These are phyloP conservation scores for Unio delphinus DNA, from an alignment of 2,888 invertebrate genomes.

Conservation along the genomic window DNA sequence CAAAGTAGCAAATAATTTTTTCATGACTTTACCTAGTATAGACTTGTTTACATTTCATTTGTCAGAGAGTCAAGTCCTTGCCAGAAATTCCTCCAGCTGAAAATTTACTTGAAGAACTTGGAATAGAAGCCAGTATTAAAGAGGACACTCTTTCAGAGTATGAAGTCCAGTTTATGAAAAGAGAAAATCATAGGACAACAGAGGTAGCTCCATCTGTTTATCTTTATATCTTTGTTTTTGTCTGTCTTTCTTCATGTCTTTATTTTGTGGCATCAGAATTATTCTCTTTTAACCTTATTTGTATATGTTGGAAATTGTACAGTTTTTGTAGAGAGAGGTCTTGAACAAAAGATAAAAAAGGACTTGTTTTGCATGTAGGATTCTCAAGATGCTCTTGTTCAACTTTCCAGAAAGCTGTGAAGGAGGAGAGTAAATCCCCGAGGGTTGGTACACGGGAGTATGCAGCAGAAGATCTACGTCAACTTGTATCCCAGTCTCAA, in stretches of 20 bases:
- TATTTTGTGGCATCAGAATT: neutral
- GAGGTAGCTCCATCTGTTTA: constrained; percentile 7
- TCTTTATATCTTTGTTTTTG: no score
- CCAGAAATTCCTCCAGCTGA: constrained; percentile 53
- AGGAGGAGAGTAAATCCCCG: constrained; percentile 18
- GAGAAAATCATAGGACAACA: constrained; percentile 26
- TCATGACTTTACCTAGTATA: neutral
- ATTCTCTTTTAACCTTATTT: neutral
- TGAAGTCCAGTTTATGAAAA: constrained; percentile 41
- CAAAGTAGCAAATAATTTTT: no score
- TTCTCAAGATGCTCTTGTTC: neutral
- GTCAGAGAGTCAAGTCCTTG: constrained; percentile 54
- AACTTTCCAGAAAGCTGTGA: neutral
- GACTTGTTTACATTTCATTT: neutral
- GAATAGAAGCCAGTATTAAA: constrained; percentile 34
- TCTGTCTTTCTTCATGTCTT: no score
- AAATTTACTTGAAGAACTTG: constrained; percentile 59
- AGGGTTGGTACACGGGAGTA: constrained; percentile 46
- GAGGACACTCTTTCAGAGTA: constrained; percentile 40
- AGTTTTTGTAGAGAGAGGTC: neutral
- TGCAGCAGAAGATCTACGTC: constrained; percentile 51
- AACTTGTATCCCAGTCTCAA: constrained; percentile 43
- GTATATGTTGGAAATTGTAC: neutral
- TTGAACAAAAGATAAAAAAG: neutral
- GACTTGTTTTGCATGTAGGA: neutral